Conservation (phyloP, 2,797 vertebrate genomes). For the Sarcoramphus papa region DNA sequence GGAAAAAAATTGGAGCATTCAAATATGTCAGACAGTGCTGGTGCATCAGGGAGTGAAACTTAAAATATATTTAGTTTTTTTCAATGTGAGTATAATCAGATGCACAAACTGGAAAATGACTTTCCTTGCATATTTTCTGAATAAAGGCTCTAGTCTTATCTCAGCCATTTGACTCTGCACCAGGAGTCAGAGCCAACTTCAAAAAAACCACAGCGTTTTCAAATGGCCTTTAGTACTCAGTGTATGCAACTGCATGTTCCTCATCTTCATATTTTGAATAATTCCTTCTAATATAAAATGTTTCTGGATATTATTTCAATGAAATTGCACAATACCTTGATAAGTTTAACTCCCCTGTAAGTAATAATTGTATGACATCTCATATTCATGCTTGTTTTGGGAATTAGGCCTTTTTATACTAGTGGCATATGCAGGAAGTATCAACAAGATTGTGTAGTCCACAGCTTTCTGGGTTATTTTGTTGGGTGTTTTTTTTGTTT, state of each 20-base stretch:
- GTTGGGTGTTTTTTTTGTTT: not conserved
- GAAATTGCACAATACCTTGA: not conserved
- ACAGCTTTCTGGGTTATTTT: not conserved
- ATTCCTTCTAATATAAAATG: not conserved
- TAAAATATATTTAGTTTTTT: not conserved
- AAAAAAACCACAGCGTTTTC: fast-evolving
- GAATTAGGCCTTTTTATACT: not conserved
- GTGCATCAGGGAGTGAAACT: not conserved
- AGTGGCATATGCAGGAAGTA: not conserved
- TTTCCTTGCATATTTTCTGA: not conserved
- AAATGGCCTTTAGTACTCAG: not conserved
- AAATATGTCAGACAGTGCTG: not conserved
- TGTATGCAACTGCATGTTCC: not conserved
- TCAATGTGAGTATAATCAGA: not conserved
- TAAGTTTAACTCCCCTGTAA: not conserved
- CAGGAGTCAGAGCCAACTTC: not conserved
- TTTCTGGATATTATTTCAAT: not conserved
- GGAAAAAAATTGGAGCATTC: not conserved
- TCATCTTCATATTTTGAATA: not conserved
- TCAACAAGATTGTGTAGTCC: not conserved
- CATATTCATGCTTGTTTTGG: not conserved
- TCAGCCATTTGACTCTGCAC: not conserved
- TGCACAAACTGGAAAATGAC: not conserved
- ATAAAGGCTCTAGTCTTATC: not conserved
- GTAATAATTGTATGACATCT: not conserved